Percentiles rank a stretch among this genome's conserved stretches.
Conservation (phyloP, 2,797 vertebrate species). For the Gambusia yucatana region DNA sequence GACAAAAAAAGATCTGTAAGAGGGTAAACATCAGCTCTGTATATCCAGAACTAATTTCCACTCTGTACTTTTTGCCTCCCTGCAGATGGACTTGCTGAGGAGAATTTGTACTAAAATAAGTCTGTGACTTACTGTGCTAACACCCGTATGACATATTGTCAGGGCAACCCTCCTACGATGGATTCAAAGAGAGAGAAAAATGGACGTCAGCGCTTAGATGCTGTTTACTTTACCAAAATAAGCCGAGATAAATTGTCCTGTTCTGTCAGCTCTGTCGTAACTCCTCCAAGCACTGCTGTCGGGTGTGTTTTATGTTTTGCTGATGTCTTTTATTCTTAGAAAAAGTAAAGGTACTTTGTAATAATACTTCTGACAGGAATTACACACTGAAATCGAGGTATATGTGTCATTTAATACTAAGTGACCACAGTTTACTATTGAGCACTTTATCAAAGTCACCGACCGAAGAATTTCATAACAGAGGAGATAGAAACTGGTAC, state of each 20-base stretch:
- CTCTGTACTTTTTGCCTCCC: conserved; percentile 26
- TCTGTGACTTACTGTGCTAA: conserved; percentile 74
- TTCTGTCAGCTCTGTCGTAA: conserved; percentile 40
- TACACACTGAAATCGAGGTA: conserved; percentile 19
- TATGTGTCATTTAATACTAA: conserved; percentile 47
- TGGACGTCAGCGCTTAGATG: conserved; percentile 32
- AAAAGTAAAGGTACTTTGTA: conserved; percentile 56
- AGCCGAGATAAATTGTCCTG: conserved; percentile 29
- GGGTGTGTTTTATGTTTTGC: conserved; percentile 30
- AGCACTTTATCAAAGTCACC: conserved; percentile 76
- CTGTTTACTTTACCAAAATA: conserved; percentile 22
- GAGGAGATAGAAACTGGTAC: conserved; percentile 16
- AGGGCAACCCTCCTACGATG: conserved; percentile 51
- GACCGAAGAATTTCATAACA: conserved; percentile 31
- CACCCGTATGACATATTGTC: conserved; percentile 83
- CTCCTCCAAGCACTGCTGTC: conserved; percentile 42
- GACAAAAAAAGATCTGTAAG: not conserved
- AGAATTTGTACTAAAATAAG: conserved; percentile 80
- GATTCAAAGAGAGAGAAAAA: conserved; percentile 46
- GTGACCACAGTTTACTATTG: conserved; percentile 57
- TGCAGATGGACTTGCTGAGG: conserved; percentile 75
- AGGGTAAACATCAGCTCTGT: not conserved
- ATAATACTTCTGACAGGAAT: conserved; percentile 25
- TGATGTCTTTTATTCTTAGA: conserved; percentile 43
- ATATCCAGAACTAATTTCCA: no score